phyloP scores from a whole-genome alignment of 2,888 invertebrate species.

The Lasioglossum oenotherae region DNA sequence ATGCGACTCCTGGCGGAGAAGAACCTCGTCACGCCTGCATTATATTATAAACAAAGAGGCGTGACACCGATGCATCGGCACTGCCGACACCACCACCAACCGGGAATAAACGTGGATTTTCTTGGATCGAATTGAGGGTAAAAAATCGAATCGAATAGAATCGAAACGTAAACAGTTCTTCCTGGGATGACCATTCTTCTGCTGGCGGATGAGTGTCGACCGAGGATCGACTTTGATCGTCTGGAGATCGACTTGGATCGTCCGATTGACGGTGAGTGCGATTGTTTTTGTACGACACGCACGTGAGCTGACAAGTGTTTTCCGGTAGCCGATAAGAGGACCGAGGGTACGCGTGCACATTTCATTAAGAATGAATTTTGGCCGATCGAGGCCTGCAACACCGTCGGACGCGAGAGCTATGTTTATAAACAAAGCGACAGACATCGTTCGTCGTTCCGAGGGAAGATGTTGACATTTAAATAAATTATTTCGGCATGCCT shows the following conservation, averaged over 20 bases:
- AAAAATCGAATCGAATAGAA: background rate
- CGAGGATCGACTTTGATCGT: slow-evolving; percentile 6
- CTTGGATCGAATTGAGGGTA: background rate
- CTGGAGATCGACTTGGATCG: slow-evolving; percentile 28
- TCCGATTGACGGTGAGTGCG: slow-evolving; percentile 41
- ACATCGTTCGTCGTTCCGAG: background rate
- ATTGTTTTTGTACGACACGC: slow-evolving; percentile 47
- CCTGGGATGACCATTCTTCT: slow-evolving; percentile 55
- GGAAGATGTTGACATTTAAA: background rate
- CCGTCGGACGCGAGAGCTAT: background rate
- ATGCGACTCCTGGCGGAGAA: slow-evolving; percentile 17
- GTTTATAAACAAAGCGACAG: background rate
- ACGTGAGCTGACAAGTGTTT: slow-evolving; percentile 34
- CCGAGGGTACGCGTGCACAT: background rate
- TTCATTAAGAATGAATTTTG: background rate
- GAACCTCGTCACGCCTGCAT: slow-evolving; percentile 14
- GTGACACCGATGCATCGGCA: slow-evolving; percentile 49
- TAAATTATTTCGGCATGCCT: background rate
- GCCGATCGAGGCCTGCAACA: background rate
- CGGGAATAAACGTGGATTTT: slow-evolving; percentile 53
- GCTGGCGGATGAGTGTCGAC: slow-evolving; percentile 38
- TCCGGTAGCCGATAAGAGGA: background rate
- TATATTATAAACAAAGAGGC: slow-evolving; percentile 32
- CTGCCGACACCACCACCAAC: slow-evolving; percentile 13
- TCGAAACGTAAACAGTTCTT: background rate